These are phyloP conservation scores for Apocrypta bakeri DNA, from an alignment of 1,140 invertebrate genomes.

Conservation along the genomic window DNA sequence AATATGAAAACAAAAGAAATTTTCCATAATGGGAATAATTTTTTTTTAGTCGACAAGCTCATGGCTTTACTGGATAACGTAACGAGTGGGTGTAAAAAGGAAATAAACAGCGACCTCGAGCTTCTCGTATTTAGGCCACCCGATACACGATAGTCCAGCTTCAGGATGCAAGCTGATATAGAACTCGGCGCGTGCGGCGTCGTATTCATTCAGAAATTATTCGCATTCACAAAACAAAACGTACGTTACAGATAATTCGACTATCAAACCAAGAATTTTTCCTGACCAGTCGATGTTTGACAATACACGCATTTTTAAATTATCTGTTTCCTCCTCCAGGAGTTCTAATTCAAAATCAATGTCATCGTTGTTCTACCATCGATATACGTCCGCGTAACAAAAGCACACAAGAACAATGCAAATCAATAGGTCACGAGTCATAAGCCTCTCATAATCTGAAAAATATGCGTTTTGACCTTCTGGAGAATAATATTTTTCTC, in stretches of 20 bases:
- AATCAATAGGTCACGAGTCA: too few relatives aligned
- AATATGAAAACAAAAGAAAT: not conserved
- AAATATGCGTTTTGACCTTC: too few relatives aligned
- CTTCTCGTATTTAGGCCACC: constrained; percentile 70
- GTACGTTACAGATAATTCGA: constrained; percentile 30
- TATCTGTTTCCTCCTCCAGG: constrained; percentile 19
- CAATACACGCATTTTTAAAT: constrained; percentile 31
- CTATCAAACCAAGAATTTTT: constrained; percentile 32
- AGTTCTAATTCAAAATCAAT: constrained; percentile 1
- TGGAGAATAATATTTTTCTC: not conserved
- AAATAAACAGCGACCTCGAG: constrained; percentile 70
- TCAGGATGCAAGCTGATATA: constrained; percentile 69
- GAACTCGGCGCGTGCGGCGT: constrained; percentile 59
- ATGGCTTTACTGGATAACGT: constrained; percentile 38
- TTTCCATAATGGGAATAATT: not conserved
- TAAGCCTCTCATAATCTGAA: too few relatives aligned
- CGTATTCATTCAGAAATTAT: constrained; percentile 58
- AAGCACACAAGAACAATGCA: too few relatives aligned
- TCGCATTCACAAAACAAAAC: constrained; percentile 54
- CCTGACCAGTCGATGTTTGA: constrained; percentile 34
- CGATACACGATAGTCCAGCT: constrained; percentile 67
- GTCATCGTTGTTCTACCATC: too few relatives aligned
- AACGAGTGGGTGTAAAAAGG: constrained; percentile 67
- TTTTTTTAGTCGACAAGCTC: constrained; percentile 37
- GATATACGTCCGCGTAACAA: too few relatives aligned